A percentile compares a stretch with the other conserved stretches of the same genome.
Conservation (phyloP, 2,888 invertebrate species). For the Megastigmus dorsalis region DNA sequence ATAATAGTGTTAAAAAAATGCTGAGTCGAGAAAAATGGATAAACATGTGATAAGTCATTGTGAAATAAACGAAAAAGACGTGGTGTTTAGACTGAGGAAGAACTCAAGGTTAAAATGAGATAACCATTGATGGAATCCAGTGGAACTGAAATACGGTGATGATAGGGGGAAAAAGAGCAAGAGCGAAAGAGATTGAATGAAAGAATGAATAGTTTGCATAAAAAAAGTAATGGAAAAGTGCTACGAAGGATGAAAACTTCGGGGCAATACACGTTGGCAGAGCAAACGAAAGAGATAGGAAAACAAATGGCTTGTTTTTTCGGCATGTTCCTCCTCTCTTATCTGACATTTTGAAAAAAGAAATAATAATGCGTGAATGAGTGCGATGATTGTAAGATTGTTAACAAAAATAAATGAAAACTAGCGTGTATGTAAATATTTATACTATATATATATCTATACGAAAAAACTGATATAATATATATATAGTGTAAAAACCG, state of each 20-base stretch:
- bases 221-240: conserved; percentile 50
- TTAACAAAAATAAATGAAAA: conserved; percentile 62
- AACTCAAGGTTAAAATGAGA: conserved; percentile 41
- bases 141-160: conserved; percentile 57
- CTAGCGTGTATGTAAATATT: conserved; percentile 72
- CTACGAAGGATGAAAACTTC: conserved; percentile 49
- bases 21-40: conserved; percentile 57
- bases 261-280: conserved; percentile 45
- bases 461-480: conserved; percentile 59
- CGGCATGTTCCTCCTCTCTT: conserved; percentile 47
- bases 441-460: conserved; percentile 70
- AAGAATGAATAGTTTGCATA: conserved; percentile 42
- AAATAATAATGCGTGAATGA: conserved; percentile 59
- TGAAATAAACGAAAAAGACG: conserved; percentile 65
- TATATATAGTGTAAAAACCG: conserved; percentile 61
- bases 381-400: conserved; percentile 66
- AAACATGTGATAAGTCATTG: conserved; percentile 74
- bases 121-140: conserved; percentile 55
- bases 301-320: conserved; percentile 39
- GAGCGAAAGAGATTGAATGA: conserved; percentile 48
- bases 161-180: conserved; percentile 31
- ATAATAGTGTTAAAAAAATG: conserved; percentile 65
- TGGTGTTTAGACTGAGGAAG: conserved; percentile 63
- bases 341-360: conserved; percentile 46
- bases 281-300: conserved; percentile 5